Base-by-base conservation (phyloP, 2,113 vertebrate genomes). In the Heloderma charlesbogerti region DNA sequence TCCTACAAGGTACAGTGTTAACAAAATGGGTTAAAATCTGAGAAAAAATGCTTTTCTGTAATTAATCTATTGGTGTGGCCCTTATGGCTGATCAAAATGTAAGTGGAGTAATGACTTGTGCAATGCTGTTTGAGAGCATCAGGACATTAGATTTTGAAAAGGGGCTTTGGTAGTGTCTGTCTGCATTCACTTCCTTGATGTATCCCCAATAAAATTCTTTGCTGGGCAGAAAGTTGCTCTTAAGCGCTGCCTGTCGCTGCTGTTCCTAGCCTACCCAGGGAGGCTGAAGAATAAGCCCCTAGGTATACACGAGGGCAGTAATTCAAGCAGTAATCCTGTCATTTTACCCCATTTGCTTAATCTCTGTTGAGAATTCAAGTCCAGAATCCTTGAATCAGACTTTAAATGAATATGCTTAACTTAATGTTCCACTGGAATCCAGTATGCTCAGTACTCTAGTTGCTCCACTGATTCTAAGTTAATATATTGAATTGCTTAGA, bases 381-480 rank as follows among this genome's bases (percentile, higher is more conserved):
- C 86, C 29, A 6, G 84, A 92, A 89, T 43, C 93, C 4, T 4
- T 90, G 25, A 67, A 60, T 87, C 45, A 67, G 84, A 43, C 29
- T 91, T 84, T 6, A 60, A 83, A 29, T 84, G 77, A 75, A 87
- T 82, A 18, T 43, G 27, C 27, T 37, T 81, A 40, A 69, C 10
- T 71, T 91, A 86, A 86, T 54, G 10, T 88, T 37, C 72, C 7
- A 29, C 51, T 89, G 29, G 89, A 93, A 0, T 91, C 79, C 86
- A 72, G 77, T 34, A 29, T 88, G 1, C 9, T 12, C 3, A 48
- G 34, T 25, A 84, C 66, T 84, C 57, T 18, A 72, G 54, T 7
- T 72, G 48, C 86, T 93, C 84, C 83, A 1, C 51, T 91, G n/a
- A 71, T 22, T n/a, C 88, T 74, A n/a, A 85, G 90, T 54, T 18